Conservation (phyloP, 2,113 vertebrate species). For the Psilopogon haemacephalus region DNA sequence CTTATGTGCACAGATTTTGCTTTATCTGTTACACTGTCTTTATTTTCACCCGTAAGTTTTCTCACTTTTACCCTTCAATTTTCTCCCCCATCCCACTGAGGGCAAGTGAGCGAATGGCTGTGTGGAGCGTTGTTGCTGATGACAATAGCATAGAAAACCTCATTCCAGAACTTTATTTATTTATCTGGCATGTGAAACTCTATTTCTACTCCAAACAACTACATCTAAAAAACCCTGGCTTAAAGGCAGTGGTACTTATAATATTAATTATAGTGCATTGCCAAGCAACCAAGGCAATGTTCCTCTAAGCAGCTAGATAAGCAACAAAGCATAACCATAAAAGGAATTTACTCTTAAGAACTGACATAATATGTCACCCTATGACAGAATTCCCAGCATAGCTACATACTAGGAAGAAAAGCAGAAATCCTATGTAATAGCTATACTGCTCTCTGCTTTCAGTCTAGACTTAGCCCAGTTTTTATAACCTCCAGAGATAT, state of each 20-base stretch:
- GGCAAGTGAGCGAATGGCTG: not conserved
- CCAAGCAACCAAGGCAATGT: not conserved
- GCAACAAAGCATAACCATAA: not conserved
- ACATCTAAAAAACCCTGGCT: not conserved
- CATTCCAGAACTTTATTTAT: not conserved
- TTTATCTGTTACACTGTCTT: not conserved
- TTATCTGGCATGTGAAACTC: not conserved
- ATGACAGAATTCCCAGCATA: slow-evolving; percentile 1
- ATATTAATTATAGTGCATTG: not conserved
- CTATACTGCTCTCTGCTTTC: not conserved
- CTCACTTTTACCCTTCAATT: not conserved
- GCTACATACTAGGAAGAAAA: not conserved
- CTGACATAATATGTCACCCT: not conserved
- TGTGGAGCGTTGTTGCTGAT: not conserved
- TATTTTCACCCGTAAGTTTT: not conserved
- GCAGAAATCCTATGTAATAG: not conserved
- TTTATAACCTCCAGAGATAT: not conserved
- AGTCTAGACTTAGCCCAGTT: not conserved
- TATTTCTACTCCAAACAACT: not conserved
- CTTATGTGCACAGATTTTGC: not conserved
- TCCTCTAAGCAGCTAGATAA: not conserved
- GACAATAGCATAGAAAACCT: not conserved
- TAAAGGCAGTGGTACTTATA: not conserved
- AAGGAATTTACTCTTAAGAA: slow-evolving; percentile 9
- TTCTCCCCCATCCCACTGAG: not conserved